These are phyloP conservation scores for Eublepharis macularius DNA, from an alignment of 2,113 vertebrate species.

Conservation along the genomic window DNA sequence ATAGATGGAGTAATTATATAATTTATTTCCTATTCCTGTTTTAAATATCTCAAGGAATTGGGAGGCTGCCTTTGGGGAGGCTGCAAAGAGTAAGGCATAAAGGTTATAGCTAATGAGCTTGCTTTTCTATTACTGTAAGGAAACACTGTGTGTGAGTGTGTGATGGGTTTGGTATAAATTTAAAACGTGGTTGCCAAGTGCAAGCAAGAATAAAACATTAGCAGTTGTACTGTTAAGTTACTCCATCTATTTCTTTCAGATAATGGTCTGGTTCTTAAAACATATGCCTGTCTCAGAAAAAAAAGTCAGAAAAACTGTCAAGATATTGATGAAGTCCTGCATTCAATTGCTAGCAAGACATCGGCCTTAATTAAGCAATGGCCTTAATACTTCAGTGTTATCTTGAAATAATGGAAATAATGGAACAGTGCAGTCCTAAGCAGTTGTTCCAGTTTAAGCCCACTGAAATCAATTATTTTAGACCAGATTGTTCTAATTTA, in stretches of 20 bases:
- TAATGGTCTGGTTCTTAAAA: neutral
- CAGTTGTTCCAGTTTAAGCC: no score
- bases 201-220: neutral
- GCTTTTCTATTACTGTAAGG: neutral
- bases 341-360: neutral
- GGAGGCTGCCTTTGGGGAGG: constrained; percentile 20
- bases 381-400: neutral
- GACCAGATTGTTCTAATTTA: neutral
- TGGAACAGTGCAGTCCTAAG: no score
- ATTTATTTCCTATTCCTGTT: constrained; percentile 36
- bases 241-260: neutral
- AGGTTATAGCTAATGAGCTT: constrained; percentile 15
- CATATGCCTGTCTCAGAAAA: neutral
- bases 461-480: no score
- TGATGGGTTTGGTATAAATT: neutral
- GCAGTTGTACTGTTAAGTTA: neutral
- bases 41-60: constrained; percentile 30
- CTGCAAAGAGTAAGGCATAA: constrained; percentile 3
- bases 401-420: no score
- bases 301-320: no score
- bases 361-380: neutral
- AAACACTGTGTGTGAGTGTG: neutral
- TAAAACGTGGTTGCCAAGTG: constrained; percentile 14
- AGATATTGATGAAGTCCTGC: neutral
- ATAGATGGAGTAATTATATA: constrained; percentile 30